phyloP scores from a whole-genome alignment of 2,888 invertebrate genomes.

The Eupelmus urozonus region DNA sequence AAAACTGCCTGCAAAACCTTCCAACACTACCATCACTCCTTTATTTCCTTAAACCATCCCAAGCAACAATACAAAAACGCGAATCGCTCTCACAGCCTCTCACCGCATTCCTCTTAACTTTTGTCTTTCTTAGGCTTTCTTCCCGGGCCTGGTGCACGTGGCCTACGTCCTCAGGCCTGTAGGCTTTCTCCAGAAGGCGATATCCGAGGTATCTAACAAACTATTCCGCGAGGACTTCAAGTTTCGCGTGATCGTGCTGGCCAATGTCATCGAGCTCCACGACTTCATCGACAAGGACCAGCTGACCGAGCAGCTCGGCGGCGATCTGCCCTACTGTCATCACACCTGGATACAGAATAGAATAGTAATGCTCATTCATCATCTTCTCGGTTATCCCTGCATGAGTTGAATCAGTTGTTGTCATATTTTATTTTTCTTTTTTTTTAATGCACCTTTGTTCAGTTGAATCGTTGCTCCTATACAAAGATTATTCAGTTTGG shows the following conservation, averaged over 20 bases:
- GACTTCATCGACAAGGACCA: conserved; percentile 91
- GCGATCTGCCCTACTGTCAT: conserved; percentile 92
- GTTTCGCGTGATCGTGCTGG: conserved; percentile 92
- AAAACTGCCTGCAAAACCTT: too few relatives aligned
- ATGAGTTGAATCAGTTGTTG: too few relatives aligned
- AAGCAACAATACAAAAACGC: too few relatives aligned
- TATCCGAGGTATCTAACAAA: conserved; percentile 95
- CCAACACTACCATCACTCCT: too few relatives aligned
- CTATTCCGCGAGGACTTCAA: conserved; percentile 94
- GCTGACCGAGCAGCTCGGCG: conserved; percentile 93
- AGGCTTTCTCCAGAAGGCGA: conserved; percentile 96
- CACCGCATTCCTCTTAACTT: too few relatives aligned
- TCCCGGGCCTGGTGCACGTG: conserved; percentile 94
- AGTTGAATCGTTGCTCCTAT: too few relatives aligned
- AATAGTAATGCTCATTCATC: conserved; percentile 84
- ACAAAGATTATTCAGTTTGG: too few relatives aligned
- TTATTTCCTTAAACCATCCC: too few relatives aligned
- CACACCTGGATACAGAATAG: conserved; percentile 98
- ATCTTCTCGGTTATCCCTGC: too few relatives aligned
- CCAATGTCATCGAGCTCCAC: conserved; percentile 90
- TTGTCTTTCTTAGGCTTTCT: conserved; percentile 84
- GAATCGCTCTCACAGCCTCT: too few relatives aligned
- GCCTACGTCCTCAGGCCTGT: conserved; percentile 96
- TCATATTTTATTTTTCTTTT: neutral
- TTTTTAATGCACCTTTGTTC: neutral